Conservation (phyloP, 1,140 invertebrate species). For the Alviniconcha marisindica region DNA sequence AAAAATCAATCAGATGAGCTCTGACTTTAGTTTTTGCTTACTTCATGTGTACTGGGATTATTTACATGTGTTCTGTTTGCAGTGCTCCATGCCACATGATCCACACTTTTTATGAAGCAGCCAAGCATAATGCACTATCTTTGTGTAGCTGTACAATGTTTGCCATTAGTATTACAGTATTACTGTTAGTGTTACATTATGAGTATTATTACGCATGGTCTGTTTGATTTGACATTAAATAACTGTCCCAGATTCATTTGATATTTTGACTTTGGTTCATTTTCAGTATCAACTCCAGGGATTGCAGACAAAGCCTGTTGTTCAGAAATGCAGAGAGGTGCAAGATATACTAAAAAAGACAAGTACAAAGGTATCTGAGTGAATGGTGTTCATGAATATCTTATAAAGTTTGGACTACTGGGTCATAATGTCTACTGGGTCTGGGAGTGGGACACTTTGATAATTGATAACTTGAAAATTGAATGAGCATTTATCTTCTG, state of each 20-base stretch:
- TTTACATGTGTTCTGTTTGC: background rate
- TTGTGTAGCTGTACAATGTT: background rate
- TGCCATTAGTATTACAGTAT: background rate
- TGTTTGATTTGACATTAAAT: background rate
- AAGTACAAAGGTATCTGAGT: conserved; percentile 31
- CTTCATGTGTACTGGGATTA: background rate
- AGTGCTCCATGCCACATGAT: background rate
- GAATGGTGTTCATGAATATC: too few species aligned
- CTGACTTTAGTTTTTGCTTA: too few species aligned
- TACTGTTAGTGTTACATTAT: background rate
- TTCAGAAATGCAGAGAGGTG: conserved; percentile 19
- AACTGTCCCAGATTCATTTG: background rate
- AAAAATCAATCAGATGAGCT: too few species aligned
- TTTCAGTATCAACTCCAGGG: conserved; percentile 25
- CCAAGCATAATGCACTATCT: too few species aligned
- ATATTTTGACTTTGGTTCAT: background rate
- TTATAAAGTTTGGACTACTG: too few species aligned
- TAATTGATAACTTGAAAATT: too few species aligned
- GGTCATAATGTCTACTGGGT: too few species aligned
- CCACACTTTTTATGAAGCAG: background rate
- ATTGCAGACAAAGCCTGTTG: background rate
- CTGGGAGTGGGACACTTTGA: too few species aligned
- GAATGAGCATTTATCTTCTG: too few species aligned
- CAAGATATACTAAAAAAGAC: conserved; percentile 18
- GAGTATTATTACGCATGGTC: background rate